A percentile compares a stretch with the other conserved stretches of the same genome.
These are phyloP conservation scores for Daubentonia madagascariensis DNA, from an alignment of 2,113 vertebrate species.

Conservation along the genomic window DNA sequence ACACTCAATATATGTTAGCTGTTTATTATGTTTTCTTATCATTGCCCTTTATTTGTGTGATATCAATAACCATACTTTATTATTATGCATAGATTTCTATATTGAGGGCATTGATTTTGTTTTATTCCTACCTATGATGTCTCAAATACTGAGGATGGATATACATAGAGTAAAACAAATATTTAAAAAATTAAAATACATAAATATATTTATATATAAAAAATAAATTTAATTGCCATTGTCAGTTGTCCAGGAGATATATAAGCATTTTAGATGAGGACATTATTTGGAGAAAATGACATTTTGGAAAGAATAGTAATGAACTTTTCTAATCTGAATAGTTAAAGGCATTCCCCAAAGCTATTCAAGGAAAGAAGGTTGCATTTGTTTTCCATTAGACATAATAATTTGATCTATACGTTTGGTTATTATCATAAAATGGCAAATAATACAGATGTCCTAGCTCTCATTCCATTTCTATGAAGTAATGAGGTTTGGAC, in stretches of 20 bases:
- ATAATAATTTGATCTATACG: background rate
- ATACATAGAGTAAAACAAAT: background rate
- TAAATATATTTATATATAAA: background rate
- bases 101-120: background rate
- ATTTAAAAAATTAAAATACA: background rate
- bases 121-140: background rate
- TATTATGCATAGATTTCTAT: background rate
- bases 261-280: background rate
- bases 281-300: background rate
- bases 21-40: background rate
- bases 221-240: background rate
- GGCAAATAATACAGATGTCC: background rate
- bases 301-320: background rate
- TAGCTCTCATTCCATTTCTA: background rate
- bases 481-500: background rate
- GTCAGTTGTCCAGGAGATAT: background rate
- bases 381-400: background rate
- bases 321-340: background rate
- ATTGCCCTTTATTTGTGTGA: background rate
- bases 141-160: background rate
- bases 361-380: background rate
- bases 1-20: background rate
- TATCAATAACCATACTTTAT: background rate
- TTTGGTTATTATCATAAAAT: conserved; percentile 15
- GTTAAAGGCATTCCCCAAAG: background rate